A percentile compares a stretch with the other conserved stretches of the same genome.
Evolutionary conservation across 2,888 invertebrate species (phyloP).

Genomic region (Rotaria sp.): DNA sequence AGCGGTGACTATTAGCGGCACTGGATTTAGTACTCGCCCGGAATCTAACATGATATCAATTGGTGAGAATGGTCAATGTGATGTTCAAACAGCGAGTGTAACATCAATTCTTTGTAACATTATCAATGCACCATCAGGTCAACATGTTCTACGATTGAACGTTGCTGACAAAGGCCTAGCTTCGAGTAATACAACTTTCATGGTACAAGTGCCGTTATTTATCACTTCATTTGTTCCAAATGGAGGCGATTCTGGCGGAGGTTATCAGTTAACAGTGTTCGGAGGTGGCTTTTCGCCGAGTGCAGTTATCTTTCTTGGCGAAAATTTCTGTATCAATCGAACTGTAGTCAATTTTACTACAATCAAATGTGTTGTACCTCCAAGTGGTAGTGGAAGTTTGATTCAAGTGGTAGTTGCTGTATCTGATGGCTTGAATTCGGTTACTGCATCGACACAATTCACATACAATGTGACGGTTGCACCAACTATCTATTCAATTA

Average conservation of each 20-base stretch:
- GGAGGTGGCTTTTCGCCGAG: slow-evolving; percentile 28
- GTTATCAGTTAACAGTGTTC: slow-evolving; percentile 18
- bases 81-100: background rate
- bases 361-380: slow-evolving; percentile 29
- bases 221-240: background rate
- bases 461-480: background rate
- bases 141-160: background rate
- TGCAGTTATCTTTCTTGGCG: background rate
- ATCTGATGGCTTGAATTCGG: background rate
- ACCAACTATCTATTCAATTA: background rate
- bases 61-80: slow-evolving; percentile 3
- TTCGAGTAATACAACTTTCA: background rate
- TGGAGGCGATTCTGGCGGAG: slow-evolving; percentile 21
- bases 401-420: background rate
- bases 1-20: background rate
- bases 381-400: background rate
- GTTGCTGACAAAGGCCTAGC: slow-evolving; percentile 32
- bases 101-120: slow-evolving; percentile 1
- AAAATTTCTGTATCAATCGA: background rate
- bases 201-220: background rate
- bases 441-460: background rate
- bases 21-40: background rate
- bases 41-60: background rate
- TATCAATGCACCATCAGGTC: slow-evolving; percentile 28
- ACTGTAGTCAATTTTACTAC: background rate